These are phyloP conservation scores for Tachina grossa DNA, from an alignment of 2,888 invertebrate genomes.

Conservation along the genomic window DNA sequence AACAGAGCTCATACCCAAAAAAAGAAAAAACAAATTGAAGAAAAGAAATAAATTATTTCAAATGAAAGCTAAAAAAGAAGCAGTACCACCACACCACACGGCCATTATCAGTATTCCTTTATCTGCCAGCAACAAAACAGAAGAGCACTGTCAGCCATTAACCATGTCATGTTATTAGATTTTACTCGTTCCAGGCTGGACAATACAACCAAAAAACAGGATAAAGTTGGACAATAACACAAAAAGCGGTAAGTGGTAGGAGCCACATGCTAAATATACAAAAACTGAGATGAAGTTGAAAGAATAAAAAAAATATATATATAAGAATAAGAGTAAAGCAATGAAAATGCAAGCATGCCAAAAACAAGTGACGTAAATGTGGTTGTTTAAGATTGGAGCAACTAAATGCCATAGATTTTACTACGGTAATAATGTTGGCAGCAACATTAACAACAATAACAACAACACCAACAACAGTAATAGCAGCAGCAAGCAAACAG, in stretches of 20 bases:
- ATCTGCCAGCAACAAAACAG: conserved; percentile 62
- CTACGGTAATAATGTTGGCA: conserved; percentile 62
- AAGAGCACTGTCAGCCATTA: conserved; percentile 73
- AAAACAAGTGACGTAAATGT: conserved; percentile 68
- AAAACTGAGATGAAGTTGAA: conserved; percentile 42
- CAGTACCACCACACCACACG: conserved; percentile 12
- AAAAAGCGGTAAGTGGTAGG: conserved; percentile 22
- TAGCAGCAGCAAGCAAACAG: conserved; percentile 2
- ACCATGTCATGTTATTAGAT: conserved; percentile 72
- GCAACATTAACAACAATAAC: conserved; percentile 9
- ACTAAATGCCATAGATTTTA: conserved; percentile 64
- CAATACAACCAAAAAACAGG: conserved; percentile 49
- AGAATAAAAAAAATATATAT: not conserved
- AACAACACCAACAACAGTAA: not conserved
- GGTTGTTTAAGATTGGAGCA: conserved; percentile 62
- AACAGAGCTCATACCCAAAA: conserved; percentile 42
- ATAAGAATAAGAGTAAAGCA: conserved; percentile 29
- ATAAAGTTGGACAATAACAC: conserved; percentile 12
- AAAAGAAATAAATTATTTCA: conserved; percentile 67
- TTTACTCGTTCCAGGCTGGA: conserved; percentile 60
- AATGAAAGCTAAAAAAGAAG: conserved; percentile 43
- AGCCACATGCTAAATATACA: conserved; percentile 35
- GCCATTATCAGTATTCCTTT: conserved; percentile 25
- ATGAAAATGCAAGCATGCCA: conserved; percentile 65
- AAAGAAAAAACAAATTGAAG: conserved; percentile 58